phyloP scores from a whole-genome alignment of 2,797 vertebrate genomes.

The Remorina albescens region DNA sequence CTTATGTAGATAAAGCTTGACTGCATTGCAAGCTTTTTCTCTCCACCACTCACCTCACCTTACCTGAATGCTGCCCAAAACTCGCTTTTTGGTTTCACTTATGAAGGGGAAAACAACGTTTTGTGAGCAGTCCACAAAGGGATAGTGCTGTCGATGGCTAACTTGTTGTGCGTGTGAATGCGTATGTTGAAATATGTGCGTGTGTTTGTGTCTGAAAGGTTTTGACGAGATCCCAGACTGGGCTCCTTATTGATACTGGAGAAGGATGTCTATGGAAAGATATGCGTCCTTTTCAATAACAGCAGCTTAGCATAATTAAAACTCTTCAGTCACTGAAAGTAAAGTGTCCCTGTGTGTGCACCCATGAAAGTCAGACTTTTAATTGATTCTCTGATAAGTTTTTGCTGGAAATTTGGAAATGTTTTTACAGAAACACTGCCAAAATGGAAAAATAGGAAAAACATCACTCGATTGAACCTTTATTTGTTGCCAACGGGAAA shows the following conservation, averaged over 20 bases:
- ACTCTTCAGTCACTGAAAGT: conserved; percentile 51
- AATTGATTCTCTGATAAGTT: conserved; percentile 30
- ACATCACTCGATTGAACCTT: conserved; percentile 1
- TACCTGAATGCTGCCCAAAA: conserved; percentile 78
- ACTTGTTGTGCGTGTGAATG: conserved; percentile 11
- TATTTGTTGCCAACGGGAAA: conserved; percentile 10
- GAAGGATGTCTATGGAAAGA: conserved; percentile 43
- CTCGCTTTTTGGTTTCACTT: conserved; percentile 69
- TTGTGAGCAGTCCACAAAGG: conserved; percentile 74
- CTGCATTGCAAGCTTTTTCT: conserved; percentile 70
- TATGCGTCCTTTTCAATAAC: conserved; percentile 51
- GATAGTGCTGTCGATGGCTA: conserved; percentile 70
- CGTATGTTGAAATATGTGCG: conserved; percentile 10
- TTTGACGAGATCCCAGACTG: conserved; percentile 53
- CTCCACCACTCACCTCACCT: conserved; percentile 73
- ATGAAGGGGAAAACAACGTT: conserved; percentile 71
- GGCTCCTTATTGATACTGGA: conserved; percentile 21
- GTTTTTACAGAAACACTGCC: conserved; percentile 59
- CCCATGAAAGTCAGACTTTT: conserved; percentile 37
- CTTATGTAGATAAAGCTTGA: conserved; percentile 80
- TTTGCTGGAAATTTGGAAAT: conserved; percentile 30
- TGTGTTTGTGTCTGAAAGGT: conserved; percentile 38
- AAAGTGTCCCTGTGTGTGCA: conserved; percentile 37
- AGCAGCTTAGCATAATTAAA: conserved; percentile 53
- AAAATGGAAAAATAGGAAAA: conserved; percentile 16